phyloP scores from a whole-genome alignment of 2,113 vertebrate genomes.

The Neofelis nebulosa region DNA sequence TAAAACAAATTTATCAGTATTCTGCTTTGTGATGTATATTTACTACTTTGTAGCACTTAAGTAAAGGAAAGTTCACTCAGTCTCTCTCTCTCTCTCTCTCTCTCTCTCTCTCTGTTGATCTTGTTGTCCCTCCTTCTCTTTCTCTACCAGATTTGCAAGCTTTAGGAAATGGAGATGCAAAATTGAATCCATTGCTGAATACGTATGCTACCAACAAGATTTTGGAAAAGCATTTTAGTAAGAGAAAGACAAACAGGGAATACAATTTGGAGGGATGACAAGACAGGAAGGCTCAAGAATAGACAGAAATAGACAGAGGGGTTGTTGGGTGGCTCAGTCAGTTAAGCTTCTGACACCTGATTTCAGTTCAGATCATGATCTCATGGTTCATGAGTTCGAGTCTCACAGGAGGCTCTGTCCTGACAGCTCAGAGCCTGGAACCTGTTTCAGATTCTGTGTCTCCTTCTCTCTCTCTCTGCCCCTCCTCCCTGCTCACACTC shows the following conservation, averaged over 20 bases:
- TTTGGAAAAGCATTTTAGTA: neutral
- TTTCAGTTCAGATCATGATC: too few species aligned
- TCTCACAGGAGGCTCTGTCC: too few species aligned
- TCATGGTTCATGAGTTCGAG: too few species aligned
- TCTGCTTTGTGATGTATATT: neutral
- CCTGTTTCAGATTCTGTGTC: too few species aligned
- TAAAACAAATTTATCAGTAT: slow-evolving; percentile 32
- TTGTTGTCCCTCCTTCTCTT: accelerated
- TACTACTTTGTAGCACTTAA: neutral
- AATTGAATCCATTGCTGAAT: neutral
- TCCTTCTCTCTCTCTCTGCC: too few species aligned
- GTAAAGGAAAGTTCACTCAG: neutral
- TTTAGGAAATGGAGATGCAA: neutral
- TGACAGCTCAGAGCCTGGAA: too few species aligned
- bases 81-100: accelerated
- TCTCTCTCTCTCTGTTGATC: accelerated
- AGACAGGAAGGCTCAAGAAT: neutral
- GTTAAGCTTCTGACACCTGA: too few species aligned
- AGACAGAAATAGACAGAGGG: neutral
- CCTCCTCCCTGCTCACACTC: too few species aligned
- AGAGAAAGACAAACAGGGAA: neutral
- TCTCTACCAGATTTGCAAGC: neutral
- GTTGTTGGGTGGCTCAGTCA: too few species aligned
- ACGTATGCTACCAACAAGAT: neutral
- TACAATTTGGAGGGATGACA: neutral